Evolutionary conservation across 2,113 vertebrate genomes (phyloP).

Genomic region (Pollimyrus isidori): DNA sequence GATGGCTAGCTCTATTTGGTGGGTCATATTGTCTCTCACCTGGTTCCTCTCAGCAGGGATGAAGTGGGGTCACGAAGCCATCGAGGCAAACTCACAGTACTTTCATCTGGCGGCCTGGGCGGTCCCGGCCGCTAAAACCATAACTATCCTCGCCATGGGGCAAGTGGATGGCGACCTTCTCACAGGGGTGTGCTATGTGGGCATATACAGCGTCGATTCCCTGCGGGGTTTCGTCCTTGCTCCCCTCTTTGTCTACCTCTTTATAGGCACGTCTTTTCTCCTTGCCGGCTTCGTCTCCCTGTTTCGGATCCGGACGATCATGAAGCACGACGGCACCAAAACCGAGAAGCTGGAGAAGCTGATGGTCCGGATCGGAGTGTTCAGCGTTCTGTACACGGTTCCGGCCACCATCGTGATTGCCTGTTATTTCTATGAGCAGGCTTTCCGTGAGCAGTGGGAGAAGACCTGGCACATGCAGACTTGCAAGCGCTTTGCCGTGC

Average conservation of each 20-base stretch:
- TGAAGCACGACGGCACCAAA: slow-evolving; percentile 86
- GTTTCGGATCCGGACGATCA: slow-evolving; percentile 82
- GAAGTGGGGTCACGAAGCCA: slow-evolving; percentile 91
- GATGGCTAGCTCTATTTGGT: slow-evolving; percentile 91
- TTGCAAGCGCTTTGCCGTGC: slow-evolving; percentile 75
- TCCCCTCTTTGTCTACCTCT: slow-evolving; percentile 80
- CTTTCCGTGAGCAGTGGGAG: slow-evolving; percentile 80
- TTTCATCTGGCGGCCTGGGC: slow-evolving; percentile 91
- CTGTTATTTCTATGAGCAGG: slow-evolving; percentile 86
- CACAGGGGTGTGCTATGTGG: slow-evolving; percentile 86
- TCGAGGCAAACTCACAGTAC: slow-evolving; percentile 80
- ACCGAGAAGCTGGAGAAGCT: slow-evolving; percentile 84
- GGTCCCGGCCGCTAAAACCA: slow-evolving; percentile 81
- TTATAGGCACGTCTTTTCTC: slow-evolving; percentile 81
- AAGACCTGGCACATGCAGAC: slow-evolving; percentile 80
- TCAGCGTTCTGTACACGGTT: slow-evolving; percentile 78
- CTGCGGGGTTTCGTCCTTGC: slow-evolving; percentile 81
- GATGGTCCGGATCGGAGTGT: slow-evolving; percentile 84
- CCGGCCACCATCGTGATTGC: slow-evolving; percentile 78
- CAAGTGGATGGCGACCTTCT: slow-evolving; percentile 84
- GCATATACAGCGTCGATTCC: slow-evolving; percentile 72
- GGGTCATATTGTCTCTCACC: slow-evolving; percentile 84
- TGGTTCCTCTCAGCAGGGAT: slow-evolving; percentile 90
- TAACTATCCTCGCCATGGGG: slow-evolving; percentile 78
- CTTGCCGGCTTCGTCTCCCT: slow-evolving; percentile 84